Conservation (phyloP, 2,113 vertebrate genomes). For the Camelus dromedarius region DNA sequence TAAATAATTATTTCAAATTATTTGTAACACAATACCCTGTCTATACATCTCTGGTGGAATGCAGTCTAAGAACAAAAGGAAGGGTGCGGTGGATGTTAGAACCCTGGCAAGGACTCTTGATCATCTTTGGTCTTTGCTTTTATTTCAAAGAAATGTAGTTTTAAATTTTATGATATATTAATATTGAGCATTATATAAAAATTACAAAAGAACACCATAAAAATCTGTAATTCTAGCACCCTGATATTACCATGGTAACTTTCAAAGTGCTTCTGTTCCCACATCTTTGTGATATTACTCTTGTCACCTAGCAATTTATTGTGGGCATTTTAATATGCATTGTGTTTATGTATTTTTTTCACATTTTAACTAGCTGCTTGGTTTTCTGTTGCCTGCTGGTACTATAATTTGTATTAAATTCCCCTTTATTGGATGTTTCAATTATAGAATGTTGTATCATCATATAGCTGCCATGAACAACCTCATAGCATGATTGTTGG, state of each 20-base stretch:
- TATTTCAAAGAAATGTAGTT: background rate
- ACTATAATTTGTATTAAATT: background rate
- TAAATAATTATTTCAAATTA: background rate
- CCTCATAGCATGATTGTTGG: background rate
- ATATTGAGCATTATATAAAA: background rate
- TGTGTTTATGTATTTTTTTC: background rate
- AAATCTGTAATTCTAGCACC: background rate
- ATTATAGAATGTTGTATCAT: constrained; percentile 46
- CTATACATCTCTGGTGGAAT: background rate
- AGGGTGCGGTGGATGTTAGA: background rate
- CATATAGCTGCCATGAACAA: background rate
- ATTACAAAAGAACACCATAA: background rate
- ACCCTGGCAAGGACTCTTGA: background rate
- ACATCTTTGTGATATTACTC: background rate
- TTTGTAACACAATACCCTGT: background rate
- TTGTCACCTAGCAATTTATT: background rate
- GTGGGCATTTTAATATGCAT: background rate
- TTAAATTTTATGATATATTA: constrained; percentile 2
- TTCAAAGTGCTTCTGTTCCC: background rate
- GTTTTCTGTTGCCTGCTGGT: background rate
- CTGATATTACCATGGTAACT: background rate
- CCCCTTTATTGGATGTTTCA: background rate
- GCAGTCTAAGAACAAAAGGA: background rate
- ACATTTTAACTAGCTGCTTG: constrained; percentile 10
- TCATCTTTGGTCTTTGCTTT: background rate